These are phyloP conservation scores for Heteromyza rotundicornis DNA, from an alignment of 2,888 invertebrate species.

Conservation along the genomic window DNA sequence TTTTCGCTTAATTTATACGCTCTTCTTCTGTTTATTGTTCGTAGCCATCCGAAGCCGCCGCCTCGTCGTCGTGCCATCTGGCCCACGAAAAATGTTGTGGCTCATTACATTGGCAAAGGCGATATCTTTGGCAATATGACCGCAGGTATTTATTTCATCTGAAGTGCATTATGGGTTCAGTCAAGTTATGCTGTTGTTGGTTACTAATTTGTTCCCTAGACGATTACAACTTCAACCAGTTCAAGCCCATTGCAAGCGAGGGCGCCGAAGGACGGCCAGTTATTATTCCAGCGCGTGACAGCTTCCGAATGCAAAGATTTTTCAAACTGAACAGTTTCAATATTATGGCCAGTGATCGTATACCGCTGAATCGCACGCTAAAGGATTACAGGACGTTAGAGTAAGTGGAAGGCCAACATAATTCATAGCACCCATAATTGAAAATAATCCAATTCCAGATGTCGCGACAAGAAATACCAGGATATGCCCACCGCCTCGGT, in stretches of 20 bases:
- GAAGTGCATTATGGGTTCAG: background rate
- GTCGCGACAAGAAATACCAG: conserved; percentile 66
- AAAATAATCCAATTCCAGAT: conserved; percentile 64
- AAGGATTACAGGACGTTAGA: conserved; percentile 84
- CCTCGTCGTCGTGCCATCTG: conserved; percentile 54
- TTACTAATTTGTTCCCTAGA: conserved; percentile 41
- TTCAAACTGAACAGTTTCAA: conserved; percentile 88
- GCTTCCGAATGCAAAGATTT: conserved; percentile 77
- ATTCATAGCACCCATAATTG: background rate
- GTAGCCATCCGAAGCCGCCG: conserved; percentile 55
- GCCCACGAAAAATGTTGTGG: conserved; percentile 69
- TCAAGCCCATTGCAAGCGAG: conserved; percentile 74
- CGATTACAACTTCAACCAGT: conserved; percentile 74
- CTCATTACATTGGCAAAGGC: conserved; percentile 85
- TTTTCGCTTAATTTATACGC: background rate
- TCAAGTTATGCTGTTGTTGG: conserved; percentile 9
- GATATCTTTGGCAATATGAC: conserved; percentile 81
- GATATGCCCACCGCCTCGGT: conserved; percentile 85
- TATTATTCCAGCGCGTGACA: conserved; percentile 75
- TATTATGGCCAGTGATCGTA: conserved; percentile 84
- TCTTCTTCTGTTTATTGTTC: background rate
- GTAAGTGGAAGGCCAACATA: conserved; percentile 66
- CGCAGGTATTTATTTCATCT: conserved; percentile 64
- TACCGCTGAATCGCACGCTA: conserved; percentile 82
- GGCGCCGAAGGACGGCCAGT: conserved; percentile 84